These are phyloP conservation scores for Peromyscus melanophrys DNA, from an alignment of 2,797 vertebrate species.

Conservation along the genomic window DNA sequence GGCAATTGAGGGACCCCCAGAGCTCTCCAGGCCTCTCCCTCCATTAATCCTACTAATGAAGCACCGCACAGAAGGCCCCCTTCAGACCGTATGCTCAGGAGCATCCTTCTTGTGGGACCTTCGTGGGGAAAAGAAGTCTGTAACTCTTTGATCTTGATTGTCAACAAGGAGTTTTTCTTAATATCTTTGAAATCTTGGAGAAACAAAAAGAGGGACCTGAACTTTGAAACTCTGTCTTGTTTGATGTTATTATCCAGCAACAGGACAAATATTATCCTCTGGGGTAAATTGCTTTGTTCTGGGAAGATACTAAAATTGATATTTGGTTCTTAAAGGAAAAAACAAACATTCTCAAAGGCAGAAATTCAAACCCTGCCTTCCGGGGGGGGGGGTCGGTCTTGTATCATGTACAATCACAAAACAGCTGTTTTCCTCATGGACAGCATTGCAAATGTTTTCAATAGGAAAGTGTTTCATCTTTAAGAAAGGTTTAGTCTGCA, in stretches of 20 bases:
- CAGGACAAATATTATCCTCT: conserved; percentile 39
- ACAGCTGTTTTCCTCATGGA: background rate
- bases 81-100: conserved; percentile 18
- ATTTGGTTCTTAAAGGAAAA: conserved; percentile 69
- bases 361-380: conserved; percentile 36
- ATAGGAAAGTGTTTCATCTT: conserved; percentile 48
- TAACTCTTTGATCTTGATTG: conserved; percentile 77
- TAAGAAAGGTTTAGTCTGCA: conserved; percentile 52
- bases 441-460: background rate
- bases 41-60: background rate
- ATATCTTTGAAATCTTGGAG: conserved; percentile 77
- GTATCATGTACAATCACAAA: background rate
- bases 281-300: conserved; percentile 70
- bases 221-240: conserved; percentile 73
- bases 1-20: background rate
- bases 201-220: background rate
- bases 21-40: background rate
- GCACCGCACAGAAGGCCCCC: background rate
- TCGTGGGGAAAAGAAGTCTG: conserved; percentile 16
- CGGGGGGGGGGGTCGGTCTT: background rate
- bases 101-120: conserved; percentile 36
- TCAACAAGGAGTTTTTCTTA: conserved; percentile 67
- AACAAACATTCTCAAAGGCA: conserved; percentile 5
- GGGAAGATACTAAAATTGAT: conserved; percentile 10
- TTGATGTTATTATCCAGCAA: conserved; percentile 66